phyloP scores from a whole-genome alignment of 2,113 vertebrate species.

The Erythrolamprus reginae region DNA sequence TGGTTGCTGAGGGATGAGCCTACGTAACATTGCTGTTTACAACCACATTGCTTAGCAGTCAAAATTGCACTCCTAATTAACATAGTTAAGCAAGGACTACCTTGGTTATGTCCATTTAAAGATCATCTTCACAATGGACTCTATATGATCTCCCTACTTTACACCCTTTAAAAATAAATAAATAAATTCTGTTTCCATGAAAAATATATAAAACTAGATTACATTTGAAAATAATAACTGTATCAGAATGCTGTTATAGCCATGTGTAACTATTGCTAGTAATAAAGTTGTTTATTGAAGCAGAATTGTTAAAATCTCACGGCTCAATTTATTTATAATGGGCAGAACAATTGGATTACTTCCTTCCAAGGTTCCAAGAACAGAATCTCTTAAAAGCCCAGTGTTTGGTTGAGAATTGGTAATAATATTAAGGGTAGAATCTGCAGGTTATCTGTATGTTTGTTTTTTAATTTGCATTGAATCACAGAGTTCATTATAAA shows the following conservation, averaged over 20 bases:
- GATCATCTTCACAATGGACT: not conserved
- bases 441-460: not conserved
- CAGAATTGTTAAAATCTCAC: not conserved
- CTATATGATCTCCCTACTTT: not conserved
- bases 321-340: not conserved
- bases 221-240: not conserved
- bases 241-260: not conserved
- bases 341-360: not conserved
- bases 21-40: not conserved
- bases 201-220: not conserved
- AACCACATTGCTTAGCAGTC: not conserved
- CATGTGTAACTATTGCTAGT: not conserved
- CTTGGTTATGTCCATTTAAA: not conserved
- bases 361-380: no score
- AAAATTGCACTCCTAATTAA: not conserved
- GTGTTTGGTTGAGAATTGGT: not conserved
- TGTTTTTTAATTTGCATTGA: not conserved
- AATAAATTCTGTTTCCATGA: not conserved
- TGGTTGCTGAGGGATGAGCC: not conserved
- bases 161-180: not conserved
- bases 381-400: not conserved
- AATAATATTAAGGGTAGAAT: not conserved
- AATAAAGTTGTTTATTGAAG: not conserved
- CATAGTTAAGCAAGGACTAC: not conserved
- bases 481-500: conserved; percentile 23